Evolutionary conservation across 2,797 vertebrate genomes (phyloP), one percentile per base, ranked within the genome.

Genomic region (Phataginus tetradactyla): DNA sequence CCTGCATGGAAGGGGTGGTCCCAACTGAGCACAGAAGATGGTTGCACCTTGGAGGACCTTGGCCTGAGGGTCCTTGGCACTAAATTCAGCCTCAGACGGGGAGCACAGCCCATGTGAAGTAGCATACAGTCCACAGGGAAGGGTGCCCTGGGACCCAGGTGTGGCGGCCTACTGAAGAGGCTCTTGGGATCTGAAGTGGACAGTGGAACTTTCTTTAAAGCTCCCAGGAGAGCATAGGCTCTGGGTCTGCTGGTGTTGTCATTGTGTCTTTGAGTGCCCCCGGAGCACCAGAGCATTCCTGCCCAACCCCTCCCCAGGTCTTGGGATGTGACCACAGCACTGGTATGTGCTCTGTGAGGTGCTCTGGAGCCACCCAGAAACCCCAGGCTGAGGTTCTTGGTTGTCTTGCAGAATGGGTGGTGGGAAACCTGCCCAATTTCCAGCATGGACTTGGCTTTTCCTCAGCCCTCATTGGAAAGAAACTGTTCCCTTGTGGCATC

Each of bases 381-480:
- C 18, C 69, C 29, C 66, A n/a, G 69, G 51, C 57, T 25, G 37
- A 69, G 77, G 55, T 3, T 39, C 59, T 13, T 42, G 61, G 23
- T 42, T 29, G 25, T 86, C 74, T 29, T 27, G 64, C 68, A 83
- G 63, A n/a, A 34, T 34, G 68, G 64, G 42, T 34, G 84, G 51
- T 27, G 17, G 66, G 88, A 80, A 71, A 80, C 86, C 34, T 5
- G 25, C 74, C 83, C 39, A 9, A 23, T 23, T 21, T 66, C 84
- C 90, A 59, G 84, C 5, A 69, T 61, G 53, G 77, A 63, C 85
- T 83, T 45, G 37, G 69, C 53, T 84, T 61, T 55, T 83, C 53
- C 77, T 83, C 53, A 27, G 42, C 39, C 80, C 57, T 57, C 9
- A 0, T 1, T 42, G 51, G 63, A 63, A 61, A 64, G 42, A 63